These are phyloP conservation scores for Temnothorax curvispinosus DNA, from an alignment of 1,140 invertebrate genomes.

Conservation along the genomic window DNA sequence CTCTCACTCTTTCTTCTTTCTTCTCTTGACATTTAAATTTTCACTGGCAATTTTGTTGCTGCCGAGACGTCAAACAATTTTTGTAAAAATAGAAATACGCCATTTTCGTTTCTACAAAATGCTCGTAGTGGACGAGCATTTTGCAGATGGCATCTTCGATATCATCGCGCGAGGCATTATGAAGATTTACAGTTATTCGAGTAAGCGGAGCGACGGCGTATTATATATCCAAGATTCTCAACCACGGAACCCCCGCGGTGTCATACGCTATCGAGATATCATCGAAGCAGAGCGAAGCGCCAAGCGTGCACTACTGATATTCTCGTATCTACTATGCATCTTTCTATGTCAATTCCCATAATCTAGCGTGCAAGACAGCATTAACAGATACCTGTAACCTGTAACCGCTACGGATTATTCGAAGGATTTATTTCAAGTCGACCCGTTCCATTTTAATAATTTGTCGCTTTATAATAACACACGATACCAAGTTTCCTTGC, in stretches of 20 bases:
- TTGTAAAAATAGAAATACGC: constrained; percentile 8
- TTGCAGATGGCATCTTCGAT: constrained; percentile 30
- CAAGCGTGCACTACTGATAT: constrained; percentile 36
- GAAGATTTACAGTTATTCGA: constrained; percentile 49
- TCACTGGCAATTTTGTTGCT: not conserved
- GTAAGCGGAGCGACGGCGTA: constrained; percentile 23
- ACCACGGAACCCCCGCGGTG: constrained; percentile 59
- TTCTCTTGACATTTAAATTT: constrained; percentile 11
- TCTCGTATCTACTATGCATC: constrained; percentile 37
- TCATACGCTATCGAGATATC: constrained; percentile 62
- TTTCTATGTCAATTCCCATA: constrained; percentile 42
- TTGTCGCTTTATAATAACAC: not conserved
- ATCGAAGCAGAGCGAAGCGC: constrained; percentile 52
- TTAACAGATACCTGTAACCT: constrained; percentile 35
- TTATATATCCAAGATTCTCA: constrained; percentile 24
- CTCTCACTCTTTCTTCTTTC: not conserved
- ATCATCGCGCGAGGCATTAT: constrained; percentile 32
- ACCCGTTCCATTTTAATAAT: not conserved
- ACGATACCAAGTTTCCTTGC: not conserved
- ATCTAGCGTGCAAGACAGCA: constrained; percentile 31
- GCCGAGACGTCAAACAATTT: not conserved
- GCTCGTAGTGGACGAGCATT: not conserved
- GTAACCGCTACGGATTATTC: constrained; percentile 33
- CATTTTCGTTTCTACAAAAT: constrained; percentile 18
- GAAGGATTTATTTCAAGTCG: constrained; percentile 62